These are phyloP conservation scores for Thaleichthys pacificus DNA, from an alignment of 2,797 vertebrate genomes.

Conservation along the genomic window DNA sequence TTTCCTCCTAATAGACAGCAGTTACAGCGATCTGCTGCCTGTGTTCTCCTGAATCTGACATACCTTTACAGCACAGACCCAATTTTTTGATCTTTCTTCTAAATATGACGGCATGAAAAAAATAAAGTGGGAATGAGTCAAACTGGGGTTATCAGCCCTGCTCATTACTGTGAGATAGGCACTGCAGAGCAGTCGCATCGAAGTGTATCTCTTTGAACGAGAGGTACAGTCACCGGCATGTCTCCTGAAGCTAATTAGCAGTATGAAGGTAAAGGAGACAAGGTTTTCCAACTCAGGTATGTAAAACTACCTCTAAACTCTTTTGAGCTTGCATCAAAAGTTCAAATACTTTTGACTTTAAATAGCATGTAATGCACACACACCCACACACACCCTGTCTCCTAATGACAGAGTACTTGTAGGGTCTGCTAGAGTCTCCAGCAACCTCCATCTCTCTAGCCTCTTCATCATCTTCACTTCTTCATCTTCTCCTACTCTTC, in stretches of 20 bases:
- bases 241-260: slow-evolving; percentile 63
- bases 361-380: slow-evolving; percentile 28
- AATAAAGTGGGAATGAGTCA: slow-evolving; percentile 33
- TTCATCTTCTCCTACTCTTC: background rate
- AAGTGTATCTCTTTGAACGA: slow-evolving; percentile 49
- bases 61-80: slow-evolving; percentile 29
- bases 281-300: slow-evolving; percentile 44
- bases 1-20: slow-evolving; percentile 51
- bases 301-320: slow-evolving; percentile 44
- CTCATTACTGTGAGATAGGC: slow-evolving; percentile 48
- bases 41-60: slow-evolving; percentile 45
- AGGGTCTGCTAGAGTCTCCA: background rate
- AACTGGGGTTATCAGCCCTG: slow-evolving; percentile 28
- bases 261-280: slow-evolving; percentile 37
- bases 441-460: background rate
- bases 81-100: slow-evolving; percentile 29
- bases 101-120: slow-evolving; percentile 37
- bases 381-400: slow-evolving; percentile 16
- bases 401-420: background rate
- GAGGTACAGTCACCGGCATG: slow-evolving; percentile 42
- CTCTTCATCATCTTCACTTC: background rate
- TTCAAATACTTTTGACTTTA: slow-evolving; percentile 42
- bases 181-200: slow-evolving; percentile 31
- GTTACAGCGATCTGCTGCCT: slow-evolving; percentile 49
- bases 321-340: slow-evolving; percentile 53